Evolutionary conservation across 2,888 invertebrate genomes (phyloP), one percentile per base, ranked within the genome.

Genomic region (Nomada lathburiana): DNA sequence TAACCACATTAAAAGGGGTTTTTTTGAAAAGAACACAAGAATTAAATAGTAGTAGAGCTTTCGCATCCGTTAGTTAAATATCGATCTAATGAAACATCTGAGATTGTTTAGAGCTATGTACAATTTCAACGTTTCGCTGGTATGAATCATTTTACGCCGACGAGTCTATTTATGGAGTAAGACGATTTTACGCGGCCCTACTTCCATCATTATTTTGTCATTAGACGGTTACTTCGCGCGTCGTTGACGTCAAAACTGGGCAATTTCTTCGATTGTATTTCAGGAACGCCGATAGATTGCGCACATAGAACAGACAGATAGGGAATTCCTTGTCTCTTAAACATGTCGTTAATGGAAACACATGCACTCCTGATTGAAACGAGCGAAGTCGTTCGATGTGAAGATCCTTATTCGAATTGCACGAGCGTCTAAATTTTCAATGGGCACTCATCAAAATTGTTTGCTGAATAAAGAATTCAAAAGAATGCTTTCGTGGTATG

Each of bases 41-140:
- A 36, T 7, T 36, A 36, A 36, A 36, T 36, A 36, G 36, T 36
- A 36, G 36, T 36, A 7, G 36, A 36, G 36, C 7, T 36, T 5
- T 36, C 36, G 1, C 36, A 42, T 57, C 13, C 23, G 62, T 55
- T 16, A 23, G 36, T 26, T 23, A 23, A n/a, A n/a, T 47, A 53
- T 67, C 52, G 47, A 20, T 52, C 53, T 13, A 16, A 64, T 16
- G 10, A 50, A 57, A 59, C 63, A 20, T 44, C 13, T 20, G 44
- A 42, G 50, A 50, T 65, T 64, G 26, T 52, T 79, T 69, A 64
- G 55, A 47, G 47, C 36, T 57, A 67, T 62, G 44, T 69, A 57
- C 44, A 18, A 57, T 20, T 53, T 13, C 18, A 13, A 69, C 52
- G 52, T 64, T 59, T 23, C 26, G 7, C 62, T 10, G 18, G 23